Base-by-base conservation (phyloP, 2,797 vertebrate species). In the Pipistrellus kuhlii region DNA sequence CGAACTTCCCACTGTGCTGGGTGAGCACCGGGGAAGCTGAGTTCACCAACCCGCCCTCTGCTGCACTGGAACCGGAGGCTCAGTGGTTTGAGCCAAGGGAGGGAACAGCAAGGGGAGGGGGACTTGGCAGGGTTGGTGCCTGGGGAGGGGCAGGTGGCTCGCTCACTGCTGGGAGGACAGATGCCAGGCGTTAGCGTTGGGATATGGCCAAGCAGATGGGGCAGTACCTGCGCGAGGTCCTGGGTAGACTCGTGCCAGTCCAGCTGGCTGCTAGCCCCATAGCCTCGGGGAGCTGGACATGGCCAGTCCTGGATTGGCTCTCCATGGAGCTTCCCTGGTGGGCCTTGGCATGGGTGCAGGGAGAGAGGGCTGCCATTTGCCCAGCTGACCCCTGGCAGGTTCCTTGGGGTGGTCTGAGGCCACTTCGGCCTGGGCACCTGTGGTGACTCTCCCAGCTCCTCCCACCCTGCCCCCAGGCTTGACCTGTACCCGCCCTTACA, bases 251-350 rank as follows among this genome's bases (percentile, higher is more conserved):
- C 41, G 0, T 11, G 17, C 53, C 44, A 41, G n/a, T 23, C 41
- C n/a, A 1, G 76, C 53, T 38, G 53, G 77, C 66, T 3, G 0
- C 77, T 41, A 35, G 17, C 23, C 15, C 76, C 5, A 0, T 7
- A 25, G n/a, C 88, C 41, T 62, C 53, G 12, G 53, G 46, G 51
- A n/a, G 48, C n/a, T 46, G n/a, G 27, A 57, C 0, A 53, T 93
- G 30, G 90, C 32, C 20, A 46, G 96, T 92, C 94, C 77, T 96
- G 64, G 91, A 91, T 38, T 89, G 88, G 35, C 59, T 97, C 84
- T 94, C 72, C 27, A 41, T 2, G 76, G 94, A 93, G 18, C 96
- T 84, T 46, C 64, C 27, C 75, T 30, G 83, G 95, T 93, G 75
- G 10, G 83, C 17, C 77, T 82, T 25, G 1, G 3, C 2, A 3